Evolutionary conservation across 2,113 vertebrate genomes (phyloP).

Genomic region (Gopherus flavomarginatus): DNA sequence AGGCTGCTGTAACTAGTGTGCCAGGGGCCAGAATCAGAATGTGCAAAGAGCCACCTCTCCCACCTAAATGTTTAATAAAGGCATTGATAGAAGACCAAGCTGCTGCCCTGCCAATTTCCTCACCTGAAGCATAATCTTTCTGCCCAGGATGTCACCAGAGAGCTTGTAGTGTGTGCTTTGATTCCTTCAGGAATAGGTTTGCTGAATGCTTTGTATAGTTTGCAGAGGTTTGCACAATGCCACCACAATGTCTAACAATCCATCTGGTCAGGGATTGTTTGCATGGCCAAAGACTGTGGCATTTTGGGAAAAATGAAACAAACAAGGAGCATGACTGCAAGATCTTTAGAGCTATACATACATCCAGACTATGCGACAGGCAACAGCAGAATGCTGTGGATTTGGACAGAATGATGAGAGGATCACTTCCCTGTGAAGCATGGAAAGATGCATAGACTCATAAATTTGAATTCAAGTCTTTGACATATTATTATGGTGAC

Average conservation of each 20-base stretch:
- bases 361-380: neutral
- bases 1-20: neutral
- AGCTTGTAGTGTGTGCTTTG: neutral
- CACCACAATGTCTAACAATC: neutral
- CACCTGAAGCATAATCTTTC: neutral
- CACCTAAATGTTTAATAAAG: neutral
- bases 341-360: neutral
- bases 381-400: neutral
- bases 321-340: neutral
- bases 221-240: too few species aligned
- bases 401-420: neutral
- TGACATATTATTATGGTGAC: neutral
- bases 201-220: neutral
- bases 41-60: neutral
- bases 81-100: neutral
- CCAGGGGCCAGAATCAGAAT: neutral
- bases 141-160: neutral
- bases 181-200: neutral
- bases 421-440: neutral
- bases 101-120: neutral
- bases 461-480: neutral
- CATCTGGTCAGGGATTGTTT: neutral
- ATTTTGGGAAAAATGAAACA: neutral
- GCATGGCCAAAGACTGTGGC: too few species aligned
- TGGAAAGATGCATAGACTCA: neutral